These are phyloP conservation scores for Zootermopsis nevadensis DNA, from an alignment of 2,888 invertebrate genomes.

Conservation along the genomic window DNA sequence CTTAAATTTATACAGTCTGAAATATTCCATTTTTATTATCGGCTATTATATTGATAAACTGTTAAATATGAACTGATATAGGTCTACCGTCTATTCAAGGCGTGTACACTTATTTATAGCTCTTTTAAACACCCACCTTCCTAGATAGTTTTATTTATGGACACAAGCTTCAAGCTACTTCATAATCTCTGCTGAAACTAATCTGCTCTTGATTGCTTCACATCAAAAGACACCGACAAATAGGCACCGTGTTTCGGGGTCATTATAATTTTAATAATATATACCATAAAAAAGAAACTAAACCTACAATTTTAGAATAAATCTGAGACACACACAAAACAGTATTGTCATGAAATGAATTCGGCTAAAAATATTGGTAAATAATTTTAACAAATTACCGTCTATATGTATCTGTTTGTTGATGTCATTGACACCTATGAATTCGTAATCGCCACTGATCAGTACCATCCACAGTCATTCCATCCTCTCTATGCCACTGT, in stretches of 20 bases:
- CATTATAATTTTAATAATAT: too few species aligned
- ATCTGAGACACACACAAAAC: too few species aligned
- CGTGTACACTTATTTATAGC: constrained; percentile 1
- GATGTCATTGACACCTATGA: too few species aligned
- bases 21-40: background rate
- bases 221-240: constrained; percentile 20
- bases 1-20: background rate
- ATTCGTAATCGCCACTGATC: too few species aligned
- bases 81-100: background rate
- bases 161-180: constrained; percentile 10
- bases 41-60: constrained; percentile 30
- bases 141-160: constrained; percentile 18
- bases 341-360: too few species aligned
- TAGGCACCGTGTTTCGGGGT: background rate
- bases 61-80: constrained; percentile 31
- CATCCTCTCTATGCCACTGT: too few species aligned
- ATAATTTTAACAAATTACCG: too few species aligned
- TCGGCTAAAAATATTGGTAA: too few species aligned
- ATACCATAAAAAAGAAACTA: too few species aligned
- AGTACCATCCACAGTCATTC: too few species aligned
- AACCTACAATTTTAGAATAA: too few species aligned
- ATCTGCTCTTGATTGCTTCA: constrained; percentile 18
- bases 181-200: constrained; percentile 22
- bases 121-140: background rate
- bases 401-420: too few species aligned